Percentiles rank a stretch among this genome's conserved stretches.
These are phyloP conservation scores for Drosophila atroscutellata DNA, from an alignment of 2,888 invertebrate species.

Conservation along the genomic window DNA sequence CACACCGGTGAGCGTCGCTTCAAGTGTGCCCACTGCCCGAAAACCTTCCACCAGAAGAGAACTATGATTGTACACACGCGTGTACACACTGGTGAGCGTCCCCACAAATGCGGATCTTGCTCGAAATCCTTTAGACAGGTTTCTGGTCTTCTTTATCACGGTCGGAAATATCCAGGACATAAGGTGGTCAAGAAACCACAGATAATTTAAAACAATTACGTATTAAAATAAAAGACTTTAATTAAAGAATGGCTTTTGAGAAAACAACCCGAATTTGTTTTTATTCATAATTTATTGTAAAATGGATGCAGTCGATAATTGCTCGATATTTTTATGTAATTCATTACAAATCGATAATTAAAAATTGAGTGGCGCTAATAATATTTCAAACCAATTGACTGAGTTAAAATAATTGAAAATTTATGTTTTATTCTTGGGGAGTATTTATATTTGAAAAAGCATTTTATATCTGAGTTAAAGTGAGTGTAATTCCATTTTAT, in stretches of 20 bases:
- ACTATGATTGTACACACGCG: conserved; percentile 19
- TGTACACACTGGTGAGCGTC: conserved; percentile 33
- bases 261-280: neutral
- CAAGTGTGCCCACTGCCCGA: conserved; percentile 20
- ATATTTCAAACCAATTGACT: neutral
- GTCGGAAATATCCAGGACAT: neutral
- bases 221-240: neutral
- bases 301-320: neutral
- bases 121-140: neutral
- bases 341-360: neutral
- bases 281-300: neutral
- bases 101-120: conserved; percentile 13
- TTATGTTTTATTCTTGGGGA: neutral
- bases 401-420: neutral
- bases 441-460: neutral
- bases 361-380: neutral
- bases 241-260: neutral
- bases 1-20: conserved; percentile 37
- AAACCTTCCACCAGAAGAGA: conserved; percentile 1
- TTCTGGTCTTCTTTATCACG: neutral
- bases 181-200: neutral
- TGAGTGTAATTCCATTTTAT: neutral
- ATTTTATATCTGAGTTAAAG: neutral
- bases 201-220: neutral
- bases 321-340: neutral